Conservation (phyloP, 2,113 vertebrate genomes). For the Eleginops maclovinus region DNA sequence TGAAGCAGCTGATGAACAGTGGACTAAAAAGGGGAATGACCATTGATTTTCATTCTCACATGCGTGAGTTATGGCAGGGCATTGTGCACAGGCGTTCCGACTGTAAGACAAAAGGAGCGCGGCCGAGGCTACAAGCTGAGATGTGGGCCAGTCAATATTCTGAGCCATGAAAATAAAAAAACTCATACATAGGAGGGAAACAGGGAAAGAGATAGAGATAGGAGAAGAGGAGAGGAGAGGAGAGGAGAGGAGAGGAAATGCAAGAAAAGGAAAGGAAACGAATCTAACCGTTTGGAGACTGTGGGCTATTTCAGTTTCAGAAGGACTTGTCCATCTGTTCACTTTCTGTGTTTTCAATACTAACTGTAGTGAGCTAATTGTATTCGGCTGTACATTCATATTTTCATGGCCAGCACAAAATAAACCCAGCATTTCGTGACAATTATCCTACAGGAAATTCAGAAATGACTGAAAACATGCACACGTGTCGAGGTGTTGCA, state of each 20-base stretch:
- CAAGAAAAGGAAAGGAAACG: no score
- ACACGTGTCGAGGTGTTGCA: no score
- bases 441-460: no score
- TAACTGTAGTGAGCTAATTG: no score
- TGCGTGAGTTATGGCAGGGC: constrained; percentile 65
- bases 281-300: background rate
- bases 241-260: constrained; percentile 6
- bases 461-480: no score
- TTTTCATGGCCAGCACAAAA: no score
- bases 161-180: constrained; percentile 41
- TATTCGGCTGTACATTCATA: no score
- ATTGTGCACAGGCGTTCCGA: constrained; percentile 54
- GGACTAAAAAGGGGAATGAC: constrained; percentile 63
- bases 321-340: constrained; percentile 28
- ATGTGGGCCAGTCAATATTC: constrained; percentile 74
- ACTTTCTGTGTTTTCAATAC: background rate
- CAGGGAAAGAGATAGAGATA: background rate
- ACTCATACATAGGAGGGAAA: constrained; percentile 25
- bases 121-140: constrained; percentile 51
- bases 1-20: constrained; percentile 61
- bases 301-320: constrained; percentile 26
- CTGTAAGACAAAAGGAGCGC: constrained; percentile 69
- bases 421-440: no score
- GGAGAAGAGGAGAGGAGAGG: background rate
- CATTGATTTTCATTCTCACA: constrained; percentile 71